Evolutionary conservation across 1,140 invertebrate species (phyloP).

Genomic region (Caenorhabditis elegans): DNA sequence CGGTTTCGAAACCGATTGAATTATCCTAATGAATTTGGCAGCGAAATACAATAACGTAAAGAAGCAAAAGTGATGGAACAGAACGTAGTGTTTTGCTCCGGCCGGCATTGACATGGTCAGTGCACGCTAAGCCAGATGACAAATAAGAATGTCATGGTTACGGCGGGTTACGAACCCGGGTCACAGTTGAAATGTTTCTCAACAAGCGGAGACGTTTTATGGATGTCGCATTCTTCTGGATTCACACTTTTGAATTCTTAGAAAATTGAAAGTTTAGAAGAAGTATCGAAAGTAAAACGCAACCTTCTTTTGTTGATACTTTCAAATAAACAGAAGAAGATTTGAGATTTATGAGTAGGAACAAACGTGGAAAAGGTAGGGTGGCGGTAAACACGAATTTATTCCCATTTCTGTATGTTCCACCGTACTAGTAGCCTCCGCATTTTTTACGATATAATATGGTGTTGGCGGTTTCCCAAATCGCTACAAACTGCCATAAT

Average conservation of each 20-base stretch:
- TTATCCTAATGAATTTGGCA: slow-evolving; percentile 6
- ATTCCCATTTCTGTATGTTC: no score
- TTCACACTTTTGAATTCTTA: no score
- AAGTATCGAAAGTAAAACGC: neutral
- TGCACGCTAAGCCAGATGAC: slow-evolving; percentile 18
- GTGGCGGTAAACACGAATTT: neutral
- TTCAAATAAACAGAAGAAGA: neutral
- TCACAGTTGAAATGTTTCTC: slow-evolving; percentile 30
- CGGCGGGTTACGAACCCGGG: neutral
- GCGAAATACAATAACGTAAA: neutral
- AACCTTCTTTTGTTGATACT: neutral
- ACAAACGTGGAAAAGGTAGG: neutral
- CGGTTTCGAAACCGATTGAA: slow-evolving; percentile 16
- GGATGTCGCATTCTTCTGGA: neutral
- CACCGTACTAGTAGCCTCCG: neutral
- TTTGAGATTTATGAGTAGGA: neutral
- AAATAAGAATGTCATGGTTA: slow-evolving; percentile 18
- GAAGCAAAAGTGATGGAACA: neutral
- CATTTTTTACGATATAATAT: slow-evolving; percentile 29
- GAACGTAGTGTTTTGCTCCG: neutral
- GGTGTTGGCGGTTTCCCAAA: slow-evolving; percentile 7
- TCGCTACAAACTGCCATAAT: neutral
- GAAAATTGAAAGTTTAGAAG: neutral
- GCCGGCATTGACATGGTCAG: neutral
- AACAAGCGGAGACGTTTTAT: slow-evolving; percentile 11